Conservation (phyloP, 2,888 invertebrate species). For the Asteroscopus sphinx region DNA sequence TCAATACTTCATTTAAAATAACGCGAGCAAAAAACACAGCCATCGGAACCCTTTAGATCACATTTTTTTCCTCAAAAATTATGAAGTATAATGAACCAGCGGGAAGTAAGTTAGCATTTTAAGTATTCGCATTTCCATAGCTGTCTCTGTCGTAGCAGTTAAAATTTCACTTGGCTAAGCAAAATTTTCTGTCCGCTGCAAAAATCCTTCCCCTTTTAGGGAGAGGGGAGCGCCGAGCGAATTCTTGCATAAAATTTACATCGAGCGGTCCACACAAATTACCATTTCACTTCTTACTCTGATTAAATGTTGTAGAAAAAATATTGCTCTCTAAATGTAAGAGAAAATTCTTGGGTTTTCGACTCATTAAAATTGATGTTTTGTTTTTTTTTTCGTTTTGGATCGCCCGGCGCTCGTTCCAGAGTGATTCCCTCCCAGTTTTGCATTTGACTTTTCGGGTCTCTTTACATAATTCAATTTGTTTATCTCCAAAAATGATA, state of each 20-base stretch:
- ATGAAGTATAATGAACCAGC: slow-evolving; percentile 88
- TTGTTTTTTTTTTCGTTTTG: slow-evolving; percentile 73
- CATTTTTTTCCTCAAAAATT: slow-evolving; percentile 82
- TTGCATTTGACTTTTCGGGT: slow-evolving; percentile 65
- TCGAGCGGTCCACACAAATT: slow-evolving; percentile 90
- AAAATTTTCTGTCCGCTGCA: slow-evolving; percentile 89
- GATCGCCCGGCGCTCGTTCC: slow-evolving; percentile 54
- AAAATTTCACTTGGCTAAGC: slow-evolving; percentile 90
- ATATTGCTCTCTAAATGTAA: slow-evolving; percentile 88
- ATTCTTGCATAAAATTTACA: slow-evolving; percentile 90
- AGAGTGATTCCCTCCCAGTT: slow-evolving; percentile 71
- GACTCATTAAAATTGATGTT: slow-evolving; percentile 88
- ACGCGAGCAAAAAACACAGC: slow-evolving; percentile 41
- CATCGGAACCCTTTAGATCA: slow-evolving; percentile 75
- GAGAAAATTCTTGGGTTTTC: slow-evolving; percentile 87
- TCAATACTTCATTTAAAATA: slow-evolving; percentile 43
- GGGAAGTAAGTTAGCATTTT: slow-evolving; percentile 89
- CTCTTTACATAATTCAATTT: slow-evolving; percentile 67
- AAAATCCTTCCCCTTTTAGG: slow-evolving; percentile 87
- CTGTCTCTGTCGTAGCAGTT: slow-evolving; percentile 89
- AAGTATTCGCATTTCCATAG: slow-evolving; percentile 88
- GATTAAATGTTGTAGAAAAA: slow-evolving; percentile 90
- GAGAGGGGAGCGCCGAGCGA: slow-evolving; percentile 83
- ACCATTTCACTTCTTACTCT: slow-evolving; percentile 89
- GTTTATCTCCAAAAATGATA: slow-evolving; percentile 57